Base-by-base conservation (phyloP, 2,888 invertebrate species). In the Gymnosoma rotundatum region DNA sequence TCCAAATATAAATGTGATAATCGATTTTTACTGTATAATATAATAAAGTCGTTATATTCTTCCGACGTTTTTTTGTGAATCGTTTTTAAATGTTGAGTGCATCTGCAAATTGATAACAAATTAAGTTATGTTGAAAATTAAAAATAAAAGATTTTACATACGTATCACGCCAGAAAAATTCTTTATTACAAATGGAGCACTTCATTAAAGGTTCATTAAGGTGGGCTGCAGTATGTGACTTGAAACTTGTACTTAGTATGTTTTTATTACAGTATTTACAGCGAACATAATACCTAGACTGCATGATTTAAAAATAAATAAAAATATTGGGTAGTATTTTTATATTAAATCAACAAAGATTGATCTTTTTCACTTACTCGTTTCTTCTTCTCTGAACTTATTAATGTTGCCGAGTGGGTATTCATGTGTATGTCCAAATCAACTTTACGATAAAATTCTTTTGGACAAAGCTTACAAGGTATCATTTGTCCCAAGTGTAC, bases 401-500 rank as follows among this genome's bases (percentile, higher is more conserved):
- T 66, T 9, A 48, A 4, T 0, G 25, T n/a, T 3, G 63, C 78
- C 2, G 84, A 81, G 25, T 84, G 84, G 1, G 64, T 38, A 60
- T 25, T 54, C 75, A 85, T 75, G 20, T 85, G 85, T 45, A 56
- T 61, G 7, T 85, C 75, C 38, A 85, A 48, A 52, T 85, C 85
- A 0, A 85, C 54, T 52, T 83, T 75, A 0, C 85, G 78, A 12
- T 20, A 78, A 63, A 67, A 85, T 58, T 83, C 70, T 61, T 83
- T 85, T 6, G 82, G 36, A 38, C 85, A 85, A n/a, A 85, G 38
- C 21, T 36, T 32, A 38, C 85, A 85, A 0, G 69, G 64, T 64
- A 72, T 63, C 78, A 79, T 79, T 69, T 79, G 74, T 4, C 83
- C 85, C 63, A 83, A 79, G 69, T 85, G 85, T 38, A 83, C 63